Percentiles rank a stretch among this genome's conserved stretches.
These are phyloP conservation scores for Cabera pusaria DNA, from an alignment of 2,888 invertebrate species.

Conservation along the genomic window DNA sequence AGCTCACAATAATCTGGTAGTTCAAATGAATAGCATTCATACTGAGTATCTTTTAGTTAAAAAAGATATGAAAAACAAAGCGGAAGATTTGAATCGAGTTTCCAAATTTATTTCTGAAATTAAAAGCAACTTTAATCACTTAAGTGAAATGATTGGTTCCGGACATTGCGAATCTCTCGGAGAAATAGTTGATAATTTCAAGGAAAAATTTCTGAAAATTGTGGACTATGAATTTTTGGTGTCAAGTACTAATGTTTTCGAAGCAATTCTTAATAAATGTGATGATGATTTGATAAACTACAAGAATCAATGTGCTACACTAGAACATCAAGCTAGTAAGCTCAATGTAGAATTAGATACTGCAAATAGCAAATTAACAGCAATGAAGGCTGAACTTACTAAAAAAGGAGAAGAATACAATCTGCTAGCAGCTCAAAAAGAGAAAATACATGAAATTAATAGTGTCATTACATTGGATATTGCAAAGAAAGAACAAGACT, in stretches of 20 bases:
- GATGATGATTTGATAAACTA: constrained; percentile 41
- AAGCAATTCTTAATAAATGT: constrained; percentile 46
- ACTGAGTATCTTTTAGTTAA: constrained; percentile 41
- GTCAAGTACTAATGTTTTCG: constrained; percentile 46
- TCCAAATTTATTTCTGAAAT: constrained; percentile 43
- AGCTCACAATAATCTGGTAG: constrained; percentile 44
- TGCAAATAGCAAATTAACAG: constrained; percentile 47
- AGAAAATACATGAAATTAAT: constrained; percentile 60
- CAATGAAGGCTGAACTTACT: constrained; percentile 49
- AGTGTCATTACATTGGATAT: constrained; percentile 66
- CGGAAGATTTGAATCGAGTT: constrained; percentile 39
- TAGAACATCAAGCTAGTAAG: constrained; percentile 45
- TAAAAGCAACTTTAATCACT: constrained; percentile 41
- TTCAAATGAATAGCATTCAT: constrained; percentile 40
- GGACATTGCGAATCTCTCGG: constrained; percentile 28
- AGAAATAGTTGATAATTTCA: constrained; percentile 43
- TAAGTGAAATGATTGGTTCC: constrained; percentile 34
- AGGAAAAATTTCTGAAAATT: constrained; percentile 50
- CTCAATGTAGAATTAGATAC: constrained; percentile 45
- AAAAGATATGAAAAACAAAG: constrained; percentile 48
- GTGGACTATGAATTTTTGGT: constrained; percentile 57
- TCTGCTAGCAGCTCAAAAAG: constrained; percentile 56
- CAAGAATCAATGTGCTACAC: constrained; percentile 25
- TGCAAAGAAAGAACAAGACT: constrained; percentile 54
- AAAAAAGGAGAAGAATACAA: constrained; percentile 59